Base-by-base conservation (phyloP, 2,797 vertebrate genomes). In the Peromyscus attwateri region DNA sequence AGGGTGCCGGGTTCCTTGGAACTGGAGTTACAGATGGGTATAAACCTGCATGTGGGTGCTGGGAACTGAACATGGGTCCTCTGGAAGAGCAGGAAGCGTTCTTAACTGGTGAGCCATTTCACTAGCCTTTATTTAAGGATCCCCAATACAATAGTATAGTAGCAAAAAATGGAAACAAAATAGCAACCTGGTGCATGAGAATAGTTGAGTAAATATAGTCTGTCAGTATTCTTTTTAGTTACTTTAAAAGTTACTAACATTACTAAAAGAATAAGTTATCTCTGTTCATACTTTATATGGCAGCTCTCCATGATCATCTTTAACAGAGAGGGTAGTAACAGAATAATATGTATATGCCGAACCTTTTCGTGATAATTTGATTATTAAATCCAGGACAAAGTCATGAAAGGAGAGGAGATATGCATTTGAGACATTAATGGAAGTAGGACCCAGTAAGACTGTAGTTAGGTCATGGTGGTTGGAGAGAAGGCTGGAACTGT, bases 311-410 rank as follows among this genome's bases (percentile, higher is more conserved):
- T 57, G 21, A 66, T 71, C 14, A 43, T 92, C 73, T 88, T 92
- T 94, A 94, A 25, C 76, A 31, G 40, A 64, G 87, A 71, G 87
- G 66, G 10, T 37, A 91, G 62, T 94, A 52, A 52, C 70, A 23
- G 14, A 76, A 77, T 71, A 93, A 60, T 91, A 6, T 76, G 17
- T 55, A 64, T 94, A 91, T 87, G 25, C 34, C 31, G 9, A 84
- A 57, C 52, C 66, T 83, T 89, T 87, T 94, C 70, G 2, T 90
- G 73, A 80, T 64, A 93, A 92, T 80, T 71, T 90, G 79, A 75
- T 96, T 94, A 40, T 52, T 79, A 75, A 66, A 49, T 40, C 34
- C 46, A 95, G 70, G 27, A 75, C n/a, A 77, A 62, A 71, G 21
- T 80, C 37, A 49, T 37, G 62, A 62, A 80, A 82, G 76, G 34